phyloP scores from a whole-genome alignment of 2,888 invertebrate genomes.

The Agelastica alni region DNA sequence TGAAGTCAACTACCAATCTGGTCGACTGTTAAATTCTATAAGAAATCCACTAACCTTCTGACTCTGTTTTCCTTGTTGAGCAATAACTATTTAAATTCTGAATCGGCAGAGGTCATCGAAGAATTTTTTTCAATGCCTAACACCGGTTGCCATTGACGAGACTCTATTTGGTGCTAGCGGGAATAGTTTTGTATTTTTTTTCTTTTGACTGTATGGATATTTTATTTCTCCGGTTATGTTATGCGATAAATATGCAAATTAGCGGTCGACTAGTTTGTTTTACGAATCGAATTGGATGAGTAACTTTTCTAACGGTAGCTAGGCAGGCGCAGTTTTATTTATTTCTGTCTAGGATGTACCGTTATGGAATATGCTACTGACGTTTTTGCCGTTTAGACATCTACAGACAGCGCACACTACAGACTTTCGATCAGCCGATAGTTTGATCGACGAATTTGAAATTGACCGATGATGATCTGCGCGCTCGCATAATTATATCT shows the following conservation, averaged over 20 bases:
- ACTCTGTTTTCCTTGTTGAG: constrained; percentile 51
- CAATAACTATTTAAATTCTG: constrained; percentile 47
- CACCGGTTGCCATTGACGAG: constrained; percentile 50
- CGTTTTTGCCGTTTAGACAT: no score
- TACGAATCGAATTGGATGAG: constrained; percentile 21
- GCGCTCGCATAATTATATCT: no score
- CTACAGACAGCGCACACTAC: no score
- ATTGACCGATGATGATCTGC: no score
- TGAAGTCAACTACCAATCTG: constrained; percentile 26
- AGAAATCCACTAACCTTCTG: constrained; percentile 50
- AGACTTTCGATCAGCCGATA: no score
- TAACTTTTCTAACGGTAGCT: constrained; percentile 18
- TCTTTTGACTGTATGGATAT: constrained; percentile 12
- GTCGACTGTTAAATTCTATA: constrained; percentile 39
- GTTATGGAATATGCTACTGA: no score
- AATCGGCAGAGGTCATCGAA: constrained; percentile 48
- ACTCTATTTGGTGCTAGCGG: constrained; percentile 43
- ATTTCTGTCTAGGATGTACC: constrained; percentile 14
- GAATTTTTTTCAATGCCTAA: constrained; percentile 44
- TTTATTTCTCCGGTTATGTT: constrained; percentile 14
- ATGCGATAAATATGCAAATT: constrained; percentile 15
- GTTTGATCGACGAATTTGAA: no score
- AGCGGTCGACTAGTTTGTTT: background rate
- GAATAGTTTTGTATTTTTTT: no score
- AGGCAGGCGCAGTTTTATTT: constrained; percentile 9